Evolutionary conservation across 1,140 invertebrate genomes (phyloP).

Genomic region (Melipona quadrifasciata): DNA sequence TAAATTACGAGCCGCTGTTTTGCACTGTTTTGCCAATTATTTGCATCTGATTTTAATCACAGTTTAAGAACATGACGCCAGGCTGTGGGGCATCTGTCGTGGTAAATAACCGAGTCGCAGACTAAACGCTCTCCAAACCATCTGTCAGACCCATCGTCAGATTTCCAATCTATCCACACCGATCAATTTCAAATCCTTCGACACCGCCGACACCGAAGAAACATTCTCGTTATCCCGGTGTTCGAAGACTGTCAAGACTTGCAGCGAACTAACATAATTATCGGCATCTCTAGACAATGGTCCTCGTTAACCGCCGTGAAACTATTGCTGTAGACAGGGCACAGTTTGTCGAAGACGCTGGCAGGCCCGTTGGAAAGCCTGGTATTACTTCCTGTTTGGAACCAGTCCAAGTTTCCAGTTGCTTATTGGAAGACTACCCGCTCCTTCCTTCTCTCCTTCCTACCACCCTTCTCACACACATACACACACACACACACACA

Average conservation of each 20-base stretch:
- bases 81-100: too few relatives aligned
- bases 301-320: constrained; percentile 72
- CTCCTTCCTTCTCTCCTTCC: constrained; percentile 11
- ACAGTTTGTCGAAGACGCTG: constrained; percentile 65
- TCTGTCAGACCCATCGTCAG: background rate
- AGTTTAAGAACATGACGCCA: too few relatives aligned
- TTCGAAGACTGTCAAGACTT: constrained; percentile 46
- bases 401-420: constrained; percentile 74
- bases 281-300: constrained; percentile 75
- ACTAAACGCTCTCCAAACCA: background rate
- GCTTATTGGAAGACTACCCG: constrained; percentile 69
- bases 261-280: constrained; percentile 74
- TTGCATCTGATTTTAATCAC: too few relatives aligned
- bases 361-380: constrained; percentile 44
- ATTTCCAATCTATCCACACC: background rate
- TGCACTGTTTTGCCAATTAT: too few relatives aligned
- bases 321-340: constrained; percentile 68
- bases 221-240: constrained; percentile 46
- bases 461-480: background rate
- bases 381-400: constrained; percentile 79
- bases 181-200: constrained; percentile 17
- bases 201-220: background rate
- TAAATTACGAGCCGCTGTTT: too few relatives aligned
- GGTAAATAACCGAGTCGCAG: background rate
- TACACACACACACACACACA: too few relatives aligned